Evolutionary conservation across 2,797 vertebrate genomes (phyloP).

Genomic region (Stomatorhinus walkeri): DNA sequence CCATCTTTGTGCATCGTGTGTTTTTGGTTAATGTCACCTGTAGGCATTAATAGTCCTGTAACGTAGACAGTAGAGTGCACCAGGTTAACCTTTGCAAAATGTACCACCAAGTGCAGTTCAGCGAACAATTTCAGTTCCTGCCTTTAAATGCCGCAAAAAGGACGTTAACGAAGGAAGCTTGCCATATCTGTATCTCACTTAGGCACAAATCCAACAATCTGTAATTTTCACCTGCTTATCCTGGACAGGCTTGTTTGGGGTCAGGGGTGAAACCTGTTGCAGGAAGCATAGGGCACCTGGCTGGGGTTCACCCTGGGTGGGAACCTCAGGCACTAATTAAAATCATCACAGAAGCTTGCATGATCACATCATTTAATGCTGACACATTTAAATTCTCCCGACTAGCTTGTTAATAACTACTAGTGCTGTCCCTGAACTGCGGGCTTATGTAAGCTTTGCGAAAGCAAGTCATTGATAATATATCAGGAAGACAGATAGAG

Average conservation of each 20-base stretch:
- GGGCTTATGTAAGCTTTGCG: neutral
- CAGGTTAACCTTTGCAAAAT: neutral
- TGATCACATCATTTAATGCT: neutral
- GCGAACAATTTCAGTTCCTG: neutral
- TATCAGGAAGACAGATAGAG: constrained; percentile 19
- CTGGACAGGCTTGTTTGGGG: neutral
- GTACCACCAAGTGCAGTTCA: neutral
- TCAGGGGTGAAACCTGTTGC: neutral
- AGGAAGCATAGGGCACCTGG: neutral
- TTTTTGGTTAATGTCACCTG: neutral
- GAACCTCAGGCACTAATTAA: neutral
- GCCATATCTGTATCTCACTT: neutral
- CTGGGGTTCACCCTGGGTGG: neutral
- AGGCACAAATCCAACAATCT: neutral
- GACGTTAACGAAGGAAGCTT: neutral
- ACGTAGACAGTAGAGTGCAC: neutral
- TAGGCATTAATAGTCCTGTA: neutral
- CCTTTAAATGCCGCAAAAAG: neutral
- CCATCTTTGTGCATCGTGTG: neutral
- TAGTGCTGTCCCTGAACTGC: neutral
- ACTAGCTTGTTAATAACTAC: neutral
- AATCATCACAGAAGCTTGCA: neutral
- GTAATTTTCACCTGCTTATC: neutral
- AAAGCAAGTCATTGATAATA: neutral
- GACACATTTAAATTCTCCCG: neutral